These are phyloP conservation scores for Bombylius major DNA, from an alignment of 2,888 invertebrate species.

Conservation along the genomic window DNA sequence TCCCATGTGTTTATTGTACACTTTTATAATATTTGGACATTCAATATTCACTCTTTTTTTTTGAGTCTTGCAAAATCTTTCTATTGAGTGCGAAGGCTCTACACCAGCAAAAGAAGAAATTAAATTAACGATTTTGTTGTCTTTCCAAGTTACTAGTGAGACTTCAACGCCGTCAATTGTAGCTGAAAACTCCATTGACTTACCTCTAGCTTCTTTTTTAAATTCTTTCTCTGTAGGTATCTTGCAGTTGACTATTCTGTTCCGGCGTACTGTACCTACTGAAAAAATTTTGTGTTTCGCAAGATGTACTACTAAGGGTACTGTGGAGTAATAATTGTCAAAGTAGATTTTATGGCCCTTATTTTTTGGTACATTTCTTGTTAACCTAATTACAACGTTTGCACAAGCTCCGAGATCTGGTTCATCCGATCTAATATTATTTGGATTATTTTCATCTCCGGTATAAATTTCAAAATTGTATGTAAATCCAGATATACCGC, in stretches of 20 bases:
- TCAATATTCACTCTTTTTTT: constrained; percentile 5
- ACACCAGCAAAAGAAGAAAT: constrained; percentile 7
- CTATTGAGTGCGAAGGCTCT: neutral
- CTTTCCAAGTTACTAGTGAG: constrained; percentile 8
- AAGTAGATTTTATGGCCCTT: constrained; percentile 6
- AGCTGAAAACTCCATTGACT: constrained; percentile 4
- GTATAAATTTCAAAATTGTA: constrained; percentile 17
- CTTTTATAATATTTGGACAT: constrained; percentile 9
- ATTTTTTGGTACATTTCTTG: constrained; percentile 10
- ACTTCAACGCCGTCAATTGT: constrained; percentile 8
- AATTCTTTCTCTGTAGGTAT: constrained; percentile 9
- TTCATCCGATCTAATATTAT: constrained; percentile 11
- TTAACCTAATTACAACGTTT: constrained; percentile 15
- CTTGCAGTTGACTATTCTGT: constrained; percentile 9
- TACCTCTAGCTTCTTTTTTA: constrained; percentile 3
- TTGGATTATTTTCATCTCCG: constrained; percentile 13
- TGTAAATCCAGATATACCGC: constrained; percentile 14
- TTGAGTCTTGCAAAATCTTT: neutral
- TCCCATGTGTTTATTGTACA: constrained; percentile 10
- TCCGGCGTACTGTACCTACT: constrained; percentile 6
- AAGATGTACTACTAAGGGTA: constrained; percentile 9
- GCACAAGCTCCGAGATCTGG: constrained; percentile 12
- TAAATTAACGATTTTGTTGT: constrained; percentile 9
- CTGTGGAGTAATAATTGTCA: neutral
- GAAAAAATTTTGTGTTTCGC: constrained; percentile 7